Evolutionary conservation across 2,797 vertebrate species (phyloP).

Genomic region (Cryptoprocta ferox): DNA sequence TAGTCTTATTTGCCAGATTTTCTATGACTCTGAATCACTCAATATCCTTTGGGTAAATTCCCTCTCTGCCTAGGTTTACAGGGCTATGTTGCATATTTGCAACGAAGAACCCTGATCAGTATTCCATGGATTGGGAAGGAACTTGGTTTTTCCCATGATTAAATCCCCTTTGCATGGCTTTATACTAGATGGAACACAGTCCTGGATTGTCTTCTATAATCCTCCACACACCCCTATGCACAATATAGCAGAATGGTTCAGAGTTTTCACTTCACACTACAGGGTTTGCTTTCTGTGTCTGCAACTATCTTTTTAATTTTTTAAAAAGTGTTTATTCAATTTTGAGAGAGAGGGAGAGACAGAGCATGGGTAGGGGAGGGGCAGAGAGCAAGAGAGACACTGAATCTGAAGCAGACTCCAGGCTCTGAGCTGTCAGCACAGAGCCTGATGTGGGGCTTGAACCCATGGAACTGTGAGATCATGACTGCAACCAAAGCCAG

Average conservation of each 20-base stretch:
- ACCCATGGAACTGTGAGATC: too few species aligned
- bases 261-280: not conserved
- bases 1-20: not conserved
- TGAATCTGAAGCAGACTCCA: too few species aligned
- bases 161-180: not conserved
- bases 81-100: not conserved
- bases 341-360: too few species aligned
- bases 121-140: not conserved
- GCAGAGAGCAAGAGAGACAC: too few species aligned
- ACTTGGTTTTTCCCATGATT: not conserved
- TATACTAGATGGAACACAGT: not conserved
- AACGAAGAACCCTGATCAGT: not conserved
- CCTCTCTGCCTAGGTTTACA: slow-evolving; percentile 6
- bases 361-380: too few species aligned
- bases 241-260: not conserved
- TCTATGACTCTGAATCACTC: not conserved
- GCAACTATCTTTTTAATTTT: not conserved
- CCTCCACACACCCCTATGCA: not conserved
- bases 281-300: not conserved
- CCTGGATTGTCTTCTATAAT: not conserved
- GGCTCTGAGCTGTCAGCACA: too few species aligned
- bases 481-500: too few species aligned
- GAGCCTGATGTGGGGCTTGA: too few species aligned
- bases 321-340: too few species aligned
- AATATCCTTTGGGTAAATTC: not conserved